Evolutionary conservation across 92 coral and sea anemone species (phyloP).

Genomic region (Siderastrea radians): DNA sequence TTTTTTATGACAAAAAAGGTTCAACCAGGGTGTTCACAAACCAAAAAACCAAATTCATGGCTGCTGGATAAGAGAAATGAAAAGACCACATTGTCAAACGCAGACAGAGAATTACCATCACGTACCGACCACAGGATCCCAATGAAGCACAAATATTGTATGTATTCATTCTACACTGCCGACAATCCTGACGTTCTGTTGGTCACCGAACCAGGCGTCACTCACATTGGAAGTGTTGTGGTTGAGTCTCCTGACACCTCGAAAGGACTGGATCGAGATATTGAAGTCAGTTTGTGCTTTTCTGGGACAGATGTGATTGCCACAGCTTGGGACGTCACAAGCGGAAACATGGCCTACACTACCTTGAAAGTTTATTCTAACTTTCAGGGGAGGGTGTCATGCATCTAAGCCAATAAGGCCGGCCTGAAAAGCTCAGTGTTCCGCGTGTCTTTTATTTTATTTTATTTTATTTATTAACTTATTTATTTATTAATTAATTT

Average conservation of each 20-base stretch:
- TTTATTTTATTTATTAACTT: too few species aligned
- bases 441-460: too few species aligned
- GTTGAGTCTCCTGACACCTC: constrained; percentile 56
- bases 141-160: constrained; percentile 61
- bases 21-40: background rate
- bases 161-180: constrained; percentile 67
- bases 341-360: constrained; percentile 22
- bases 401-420: too few species aligned
- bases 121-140: constrained; percentile 45
- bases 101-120: constrained; percentile 4
- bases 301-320: constrained; percentile 78
- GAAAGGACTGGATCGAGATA: constrained; percentile 49
- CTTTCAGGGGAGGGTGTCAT: too few species aligned
- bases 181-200: constrained; percentile 35
- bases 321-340: constrained; percentile 53
- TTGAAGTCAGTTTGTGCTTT: constrained; percentile 71
- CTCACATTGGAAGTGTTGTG: constrained; percentile 57
- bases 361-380: constrained; percentile 2
- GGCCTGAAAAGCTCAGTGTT: too few species aligned
- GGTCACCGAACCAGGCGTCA: constrained; percentile 76
- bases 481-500: too few species aligned
- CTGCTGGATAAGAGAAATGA: constrained; percentile 4
- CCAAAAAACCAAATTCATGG: background rate
- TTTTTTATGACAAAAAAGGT: background rate
- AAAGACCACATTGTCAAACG: constrained; percentile 7